These are phyloP conservation scores for Batillaria attramentaria DNA, from an alignment of 1,140 invertebrate species.

Conservation along the genomic window DNA sequence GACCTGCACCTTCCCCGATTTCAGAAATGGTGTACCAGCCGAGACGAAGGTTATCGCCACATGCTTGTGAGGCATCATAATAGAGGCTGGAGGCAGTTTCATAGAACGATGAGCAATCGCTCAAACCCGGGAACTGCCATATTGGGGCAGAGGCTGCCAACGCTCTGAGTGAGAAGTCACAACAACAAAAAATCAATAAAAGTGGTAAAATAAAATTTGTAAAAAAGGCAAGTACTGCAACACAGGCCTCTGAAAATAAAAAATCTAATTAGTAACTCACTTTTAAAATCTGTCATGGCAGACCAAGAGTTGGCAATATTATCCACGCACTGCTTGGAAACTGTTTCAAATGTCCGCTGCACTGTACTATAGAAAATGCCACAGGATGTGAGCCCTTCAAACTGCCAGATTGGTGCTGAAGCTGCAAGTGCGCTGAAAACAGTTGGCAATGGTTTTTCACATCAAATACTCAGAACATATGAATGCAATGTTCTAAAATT, in stretches of 20 bases:
- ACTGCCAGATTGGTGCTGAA: conserved; percentile 95
- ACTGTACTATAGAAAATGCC: conserved; percentile 84
- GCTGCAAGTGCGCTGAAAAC: conserved; percentile 86
- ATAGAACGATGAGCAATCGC: conserved; percentile 82
- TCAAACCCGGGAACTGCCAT: conserved; percentile 87
- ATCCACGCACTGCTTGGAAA: conserved; percentile 78
- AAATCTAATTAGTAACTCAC: conserved; percentile 30
- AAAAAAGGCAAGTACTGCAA: neutral
- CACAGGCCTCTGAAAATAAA: neutral
- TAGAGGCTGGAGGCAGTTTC: neutral
- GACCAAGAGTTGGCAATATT: conserved; percentile 87
- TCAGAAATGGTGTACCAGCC: conserved; percentile 10
- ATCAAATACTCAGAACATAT: neutral
- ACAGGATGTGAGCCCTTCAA: conserved; percentile 85
- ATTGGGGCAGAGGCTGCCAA: conserved; percentile 97
- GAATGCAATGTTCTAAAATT: neutral
- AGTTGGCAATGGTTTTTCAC: no score
- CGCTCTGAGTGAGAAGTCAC: no score
- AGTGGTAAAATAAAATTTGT: neutral
- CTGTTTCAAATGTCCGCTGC: conserved; percentile 82
- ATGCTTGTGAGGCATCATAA: neutral
- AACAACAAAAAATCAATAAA: neutral
- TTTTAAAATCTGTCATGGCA: conserved; percentile 77
- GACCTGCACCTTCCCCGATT: conserved; percentile 14
- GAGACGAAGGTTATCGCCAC: conserved; percentile 2